phyloP scores from a whole-genome alignment of 2,113 vertebrate species.

The Anoplopoma fimbria region DNA sequence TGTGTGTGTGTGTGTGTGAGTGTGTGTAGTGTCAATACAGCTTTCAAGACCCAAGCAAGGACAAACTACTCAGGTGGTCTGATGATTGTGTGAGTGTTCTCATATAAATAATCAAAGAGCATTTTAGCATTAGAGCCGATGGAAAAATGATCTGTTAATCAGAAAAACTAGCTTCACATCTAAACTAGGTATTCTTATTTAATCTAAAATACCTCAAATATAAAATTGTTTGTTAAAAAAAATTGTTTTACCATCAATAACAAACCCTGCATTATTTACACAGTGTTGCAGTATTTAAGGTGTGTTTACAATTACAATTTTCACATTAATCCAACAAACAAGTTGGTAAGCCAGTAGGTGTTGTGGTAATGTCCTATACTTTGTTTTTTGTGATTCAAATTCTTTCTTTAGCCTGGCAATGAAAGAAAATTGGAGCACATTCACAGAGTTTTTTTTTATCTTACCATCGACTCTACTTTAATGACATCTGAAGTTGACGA shows the following conservation, averaged over 20 bases:
- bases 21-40: slow-evolving; percentile 28
- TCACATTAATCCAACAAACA: not conserved
- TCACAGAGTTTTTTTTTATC: not conserved
- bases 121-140: not conserved
- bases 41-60: slow-evolving; percentile 15
- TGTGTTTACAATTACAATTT: not conserved
- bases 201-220: not conserved
- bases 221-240: no score
- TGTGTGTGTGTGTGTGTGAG: slow-evolving; percentile 35
- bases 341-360: no score
- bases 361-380: no score
- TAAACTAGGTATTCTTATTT: not conserved
- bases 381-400: no score
- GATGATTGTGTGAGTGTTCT: slow-evolving; percentile 1
- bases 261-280: no score
- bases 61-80: slow-evolving; percentile 14
- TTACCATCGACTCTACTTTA: not conserved
- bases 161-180: not conserved
- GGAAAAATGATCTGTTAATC: not conserved
- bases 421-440: not conserved
- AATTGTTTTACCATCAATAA: no score
- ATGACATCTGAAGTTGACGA: not conserved
- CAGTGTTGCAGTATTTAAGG: not conserved
- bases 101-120: not conserved
- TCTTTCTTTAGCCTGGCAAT: not conserved